A percentile compares a stretch with the other conserved stretches of the same genome.
These are phyloP conservation scores for Panagrolaimus sp. DNA, from an alignment of 1,140 invertebrate genomes.

Conservation along the genomic window DNA sequence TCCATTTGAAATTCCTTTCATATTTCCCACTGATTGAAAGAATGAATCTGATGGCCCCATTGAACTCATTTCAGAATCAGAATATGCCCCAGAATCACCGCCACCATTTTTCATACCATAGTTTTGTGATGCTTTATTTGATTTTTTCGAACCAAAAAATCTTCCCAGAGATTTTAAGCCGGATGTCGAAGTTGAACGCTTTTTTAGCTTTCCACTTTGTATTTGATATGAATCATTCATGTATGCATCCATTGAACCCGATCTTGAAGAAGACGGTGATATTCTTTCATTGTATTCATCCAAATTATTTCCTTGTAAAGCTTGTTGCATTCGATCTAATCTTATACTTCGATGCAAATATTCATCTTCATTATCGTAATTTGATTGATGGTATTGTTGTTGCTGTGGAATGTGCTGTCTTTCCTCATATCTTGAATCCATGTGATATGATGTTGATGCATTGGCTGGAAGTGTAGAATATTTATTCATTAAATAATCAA, in stretches of 20 bases:
- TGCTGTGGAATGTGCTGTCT: neutral
- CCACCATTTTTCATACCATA: conserved; percentile 13
- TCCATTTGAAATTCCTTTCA: conserved; percentile 19
- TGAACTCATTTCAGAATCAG: conserved; percentile 48
- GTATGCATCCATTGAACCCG: neutral
- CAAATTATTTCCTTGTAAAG: conserved; percentile 50
- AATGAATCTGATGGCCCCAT: neutral
- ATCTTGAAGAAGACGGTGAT: neutral
- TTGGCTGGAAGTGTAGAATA: conserved; percentile 49
- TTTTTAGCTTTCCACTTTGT: conserved; percentile 66
- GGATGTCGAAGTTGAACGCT: conserved; percentile 64
- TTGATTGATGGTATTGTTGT: too few relatives aligned
- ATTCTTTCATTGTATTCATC: conserved; percentile 58
- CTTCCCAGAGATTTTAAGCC: conserved; percentile 67
- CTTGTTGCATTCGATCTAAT: neutral
- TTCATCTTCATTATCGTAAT: conserved; percentile 5
- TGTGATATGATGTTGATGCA: conserved; percentile 24
- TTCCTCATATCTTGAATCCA: conserved; percentile 12
- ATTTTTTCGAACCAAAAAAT: conserved; percentile 94
- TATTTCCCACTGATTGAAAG: conserved; percentile 13
- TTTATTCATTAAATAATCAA: conserved; percentile 44
- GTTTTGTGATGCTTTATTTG: conserved; percentile 59
- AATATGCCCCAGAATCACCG: conserved; percentile 43
- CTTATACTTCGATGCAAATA: neutral
- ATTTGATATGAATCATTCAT: neutral